These are phyloP conservation scores for Brachyptera putata DNA, from an alignment of 2,888 invertebrate species.

Conservation along the genomic window DNA sequence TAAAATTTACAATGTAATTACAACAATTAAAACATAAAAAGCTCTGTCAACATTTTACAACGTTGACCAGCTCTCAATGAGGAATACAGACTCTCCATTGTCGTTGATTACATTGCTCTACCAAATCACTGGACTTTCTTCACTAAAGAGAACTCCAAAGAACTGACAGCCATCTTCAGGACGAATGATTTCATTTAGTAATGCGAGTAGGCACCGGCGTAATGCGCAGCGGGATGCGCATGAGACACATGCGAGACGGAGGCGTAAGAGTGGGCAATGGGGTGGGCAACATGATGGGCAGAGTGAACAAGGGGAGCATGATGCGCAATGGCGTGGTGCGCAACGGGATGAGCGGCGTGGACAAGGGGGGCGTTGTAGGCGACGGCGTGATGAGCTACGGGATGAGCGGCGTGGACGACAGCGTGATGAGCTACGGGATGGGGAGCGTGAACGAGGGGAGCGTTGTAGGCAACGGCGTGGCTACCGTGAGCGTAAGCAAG, in stretches of 20 bases:
- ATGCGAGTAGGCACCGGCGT: conserved; percentile 1
- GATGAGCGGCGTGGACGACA: neutral
- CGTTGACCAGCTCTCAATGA: neutral
- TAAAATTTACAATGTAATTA: too few relatives aligned
- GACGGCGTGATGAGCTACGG: conserved; percentile 4
- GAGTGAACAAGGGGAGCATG: neutral
- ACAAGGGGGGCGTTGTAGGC: neutral
- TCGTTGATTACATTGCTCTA: neutral
- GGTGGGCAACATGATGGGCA: neutral
- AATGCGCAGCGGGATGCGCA: neutral
- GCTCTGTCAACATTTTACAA: conserved; percentile 4
- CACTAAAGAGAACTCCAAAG: too few relatives aligned
- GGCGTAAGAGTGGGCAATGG: neutral
- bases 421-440: conserved; percentile 11
- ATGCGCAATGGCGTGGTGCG: neutral
- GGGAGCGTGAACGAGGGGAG: conserved; percentile 37
- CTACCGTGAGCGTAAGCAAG: conserved; percentile 37
- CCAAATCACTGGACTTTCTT: neutral
- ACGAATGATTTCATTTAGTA: too few relatives aligned
- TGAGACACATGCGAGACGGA: neutral
- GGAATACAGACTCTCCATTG: conserved; percentile 3
- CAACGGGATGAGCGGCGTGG: conserved; percentile 14
- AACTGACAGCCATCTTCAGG: too few relatives aligned
- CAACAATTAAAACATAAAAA: too few relatives aligned
- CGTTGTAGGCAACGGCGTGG: conserved; percentile 14